Evolutionary conservation across 1,140 invertebrate genomes (phyloP), one percentile per base, ranked within the genome.

Genomic region (Metopolophium dirhodum): DNA sequence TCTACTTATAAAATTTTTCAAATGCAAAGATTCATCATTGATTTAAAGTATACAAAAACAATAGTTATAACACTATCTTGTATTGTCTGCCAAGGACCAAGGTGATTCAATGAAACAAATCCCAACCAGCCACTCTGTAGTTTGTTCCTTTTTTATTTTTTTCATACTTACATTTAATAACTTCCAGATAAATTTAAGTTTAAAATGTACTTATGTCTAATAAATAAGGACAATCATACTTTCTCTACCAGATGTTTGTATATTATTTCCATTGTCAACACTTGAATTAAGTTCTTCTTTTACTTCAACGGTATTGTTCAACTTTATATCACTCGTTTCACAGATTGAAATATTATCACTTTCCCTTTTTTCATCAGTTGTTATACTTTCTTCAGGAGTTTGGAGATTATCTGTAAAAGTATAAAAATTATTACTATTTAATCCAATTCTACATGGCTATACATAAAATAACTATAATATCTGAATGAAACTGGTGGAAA

Each of bases 231-330:
- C 68, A 45, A 45, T 45, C 90, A 41, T 92, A 93, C 77, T 85
- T 51, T 93, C 51, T 61, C 9, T 8, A 41, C 45, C 7, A 26
- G 37, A 86, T 51, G 35, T 30, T 93, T 54, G 1, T 41, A 86
- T 93, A 9, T n/a, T 92, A 3, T 41, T 51, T 35, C 14, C 7
- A 47, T 57, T 23, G 14, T 92, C 45, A 83, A 14, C 20, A 86
- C 9, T 93, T 41, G 30, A 51, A 54, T 93, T 30, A 22, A 86
- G 7, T n/a, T 93, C 37, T 54, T 93, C 82, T 93, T 93, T 93
- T 26, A 57, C 26, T 86, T 93, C 23, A 51, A 86, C 18, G 18
- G 49, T 57, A 85, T 57, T n/a, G 14, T 54, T 82, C 2, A 57
- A 57, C 6, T 93, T 54, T 37, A 83, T 83, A 49, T 92, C 47